Evolutionary conservation across 2,113 vertebrate genomes (phyloP), one percentile per base, ranked within the genome.

Genomic region (Neodon shergylaensis): DNA sequence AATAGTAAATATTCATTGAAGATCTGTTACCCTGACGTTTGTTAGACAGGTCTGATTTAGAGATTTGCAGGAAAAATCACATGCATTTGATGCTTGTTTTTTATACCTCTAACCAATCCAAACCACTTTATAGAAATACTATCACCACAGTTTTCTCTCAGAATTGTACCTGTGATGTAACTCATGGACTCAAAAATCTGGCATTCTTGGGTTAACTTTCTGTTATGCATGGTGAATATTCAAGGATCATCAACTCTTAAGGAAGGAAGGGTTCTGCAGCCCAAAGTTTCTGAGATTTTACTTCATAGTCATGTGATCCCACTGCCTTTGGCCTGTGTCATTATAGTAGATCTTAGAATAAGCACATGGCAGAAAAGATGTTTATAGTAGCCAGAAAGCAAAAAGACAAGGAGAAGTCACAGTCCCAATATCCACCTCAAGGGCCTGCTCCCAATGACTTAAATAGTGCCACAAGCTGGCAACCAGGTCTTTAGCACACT

Each of bases 71-170:
- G 54, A 9, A 76, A 85, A 90, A 68, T 0, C 42, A 52, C 17
- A 90, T 84, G 24, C 17, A 91, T 70, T 52, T 92, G 11, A 47
- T 81, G 52, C 19, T 74, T 93, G 7, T 5, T 88, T 94, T 94
- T 72, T n/a, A 96, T 82, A 85, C 24, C 12, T 90, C 7, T 91
- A 92, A 73, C 63, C 44, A 92, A 92, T 90, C n/a, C 68, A 96
- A 89, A 42, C 39, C 68, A 81, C 88, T 36, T 36, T 81, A 10
- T 44, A 21, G 33, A 33, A 5, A 31, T 44, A 33, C 8, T 84
- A 58, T 70, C 13, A 19, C 39, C 74, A 63, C 22, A 91, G 14
- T 90, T 81, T 87, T 77, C 42, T 76, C 76, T 93, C 17, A 93
- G 92, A 84, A 90, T 52, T 90, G 42, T 26, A 93, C 28, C 68